Base-by-base conservation (phyloP, 2,888 invertebrate species). In the Nomada ferruginata region DNA sequence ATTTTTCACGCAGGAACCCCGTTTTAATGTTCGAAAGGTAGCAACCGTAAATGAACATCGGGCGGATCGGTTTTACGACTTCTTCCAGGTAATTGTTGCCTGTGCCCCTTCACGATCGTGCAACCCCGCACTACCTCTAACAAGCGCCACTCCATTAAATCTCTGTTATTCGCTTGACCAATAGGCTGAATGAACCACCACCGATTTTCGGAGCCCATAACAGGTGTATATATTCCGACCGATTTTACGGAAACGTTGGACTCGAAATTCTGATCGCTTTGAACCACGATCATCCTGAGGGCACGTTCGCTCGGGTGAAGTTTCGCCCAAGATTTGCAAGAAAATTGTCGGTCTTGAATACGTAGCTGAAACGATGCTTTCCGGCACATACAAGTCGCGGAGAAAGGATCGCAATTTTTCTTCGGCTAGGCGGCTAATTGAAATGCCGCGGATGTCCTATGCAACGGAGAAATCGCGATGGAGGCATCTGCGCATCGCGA, bases 31-130 rank as follows among this genome's bases (percentile, higher is more conserved):
- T 23, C 44, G 77, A 73, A 66, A 74, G 82, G 61, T 76, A 71
- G 23, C 65, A 23, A 68, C 44, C 73, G 59, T 75, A 84, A 85
- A 84, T 44, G 72, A 83, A 77, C 69, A 77, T 47, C 70, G 71
- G 63, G 42, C 57, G 55, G 65, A 77, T 72, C 65, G 65, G 73
- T 80, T 87, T 84, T 84, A 89, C 76, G 79, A 80, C 59, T 85
- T 69, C 71, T 61, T 70, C 42, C 77, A 74, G 83, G 82, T 84
- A 85, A 87, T 87, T 64, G 79, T 83, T 47, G n/a, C 11, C 20
- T 18, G 20, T 36, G 61, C 55, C 23, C 64, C 60, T 71, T 36
- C n/a, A 18, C 59, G 36, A 55, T 44, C n/a, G 23, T 18, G 63
- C 47, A 59, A 64, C 44, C 63, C 29, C 9, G 15, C 23, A 3